Conservation (phyloP, 2,888 invertebrate genomes). For the Drosophila melanosoma region DNA sequence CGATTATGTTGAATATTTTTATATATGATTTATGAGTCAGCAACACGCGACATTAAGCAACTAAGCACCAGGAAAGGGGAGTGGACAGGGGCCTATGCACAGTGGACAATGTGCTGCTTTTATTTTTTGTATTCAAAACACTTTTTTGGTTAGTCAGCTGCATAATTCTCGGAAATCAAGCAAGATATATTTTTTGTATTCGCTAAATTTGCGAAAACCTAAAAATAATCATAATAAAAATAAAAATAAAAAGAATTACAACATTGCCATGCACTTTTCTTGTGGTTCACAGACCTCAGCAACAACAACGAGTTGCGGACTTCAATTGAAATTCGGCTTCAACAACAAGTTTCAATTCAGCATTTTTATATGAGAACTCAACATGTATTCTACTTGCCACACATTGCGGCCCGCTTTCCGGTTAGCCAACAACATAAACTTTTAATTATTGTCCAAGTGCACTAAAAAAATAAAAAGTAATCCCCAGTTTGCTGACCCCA, state of each 20-base stretch:
- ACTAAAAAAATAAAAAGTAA: conserved; percentile 34
- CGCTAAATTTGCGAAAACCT: conserved; percentile 64
- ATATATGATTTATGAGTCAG: conserved; percentile 74
- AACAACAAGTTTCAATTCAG: conserved; percentile 56
- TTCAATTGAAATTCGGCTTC: conserved; percentile 50
- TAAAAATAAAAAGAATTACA: conserved; percentile 50
- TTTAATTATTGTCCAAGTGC: conserved; percentile 24
- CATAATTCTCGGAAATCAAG: conserved; percentile 61
- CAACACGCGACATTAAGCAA: conserved; percentile 69
- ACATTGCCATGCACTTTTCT: conserved; percentile 68
- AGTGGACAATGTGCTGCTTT: conserved; percentile 56
- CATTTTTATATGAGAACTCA: conserved; percentile 54
- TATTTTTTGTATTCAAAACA: conserved; percentile 47
- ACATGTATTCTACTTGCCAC: conserved; percentile 48
- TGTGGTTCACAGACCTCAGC: conserved; percentile 39
- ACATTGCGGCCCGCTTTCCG: conserved; percentile 66
- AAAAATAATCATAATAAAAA: conserved; percentile 31
- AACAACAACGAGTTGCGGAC: conserved; percentile 36
- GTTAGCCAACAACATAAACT: conserved; percentile 52
- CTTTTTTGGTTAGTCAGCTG: conserved; percentile 54
- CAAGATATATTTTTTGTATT: conserved; percentile 33
- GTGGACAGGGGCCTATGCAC: not conserved
- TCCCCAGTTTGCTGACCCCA: conserved; percentile 22
- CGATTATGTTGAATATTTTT: conserved; percentile 47
- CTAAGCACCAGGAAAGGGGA: not conserved